Base-by-base conservation (phyloP, 2,113 vertebrate species). In the Bolborhynchus lineola region DNA sequence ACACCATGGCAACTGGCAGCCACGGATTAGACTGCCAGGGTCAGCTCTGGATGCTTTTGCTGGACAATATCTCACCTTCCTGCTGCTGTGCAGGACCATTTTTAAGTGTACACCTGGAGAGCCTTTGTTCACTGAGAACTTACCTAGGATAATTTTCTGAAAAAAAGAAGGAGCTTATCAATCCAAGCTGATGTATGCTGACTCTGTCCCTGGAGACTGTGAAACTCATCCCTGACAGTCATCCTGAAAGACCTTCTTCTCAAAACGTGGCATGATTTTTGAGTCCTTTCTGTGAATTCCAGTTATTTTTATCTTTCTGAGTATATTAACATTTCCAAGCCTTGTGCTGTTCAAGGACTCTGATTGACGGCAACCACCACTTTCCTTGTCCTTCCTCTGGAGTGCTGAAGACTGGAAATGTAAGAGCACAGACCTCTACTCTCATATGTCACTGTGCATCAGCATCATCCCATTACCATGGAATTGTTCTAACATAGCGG, bases 71-170 rank as follows among this genome's bases (percentile, higher is more conserved):
- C 31, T 53, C 18, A 41, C 4, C 24, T 44, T 53, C 19, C 39
- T 50, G 42, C 33, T 85, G 33, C 39, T 79, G 16, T 0, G 0
- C 13, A 59, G 33, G 42, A 46, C 5, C 9, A 5, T 71, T 84
- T 83, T 78, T 49, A 57, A 62, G 62, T 16, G 14, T 49, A 37
- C 37, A 11, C 17, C 46, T 71, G 37, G 13, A 19, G 9, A 57
- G n/a, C 42, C 26, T 6, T 23, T 85, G 13, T n/a, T 79, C 35
- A 42, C 20, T 68, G 42, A 59, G 33, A 88, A 49, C 5, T 55
- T 81, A 24, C 1, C n/a, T 70, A 24, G 17, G 23, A 59, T 74
- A 24, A 42, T 59, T 92, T 81, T 63, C 70, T 53, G 64, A 63
- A 67, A 82, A n/a, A 55, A 65, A 49, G 16, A 86, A 65, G 53